Percentiles rank a stretch among this genome's conserved stretches.
phyloP scores from a whole-genome alignment of 2,113 vertebrate species.

The Numenius arquata region DNA sequence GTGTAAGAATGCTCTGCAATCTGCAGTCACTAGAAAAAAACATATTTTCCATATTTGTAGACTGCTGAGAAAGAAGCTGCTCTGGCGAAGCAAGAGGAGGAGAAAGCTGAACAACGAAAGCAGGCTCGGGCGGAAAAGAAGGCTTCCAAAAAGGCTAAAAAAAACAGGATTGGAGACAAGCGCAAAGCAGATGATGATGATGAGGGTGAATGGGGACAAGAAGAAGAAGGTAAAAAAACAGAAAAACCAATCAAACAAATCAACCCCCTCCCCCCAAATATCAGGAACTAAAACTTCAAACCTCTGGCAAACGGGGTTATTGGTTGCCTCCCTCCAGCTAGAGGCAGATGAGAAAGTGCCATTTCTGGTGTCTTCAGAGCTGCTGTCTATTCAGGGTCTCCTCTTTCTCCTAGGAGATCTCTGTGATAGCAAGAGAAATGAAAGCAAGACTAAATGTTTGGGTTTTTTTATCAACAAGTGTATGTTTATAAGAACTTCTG shows the following conservation, averaged over 20 bases:
- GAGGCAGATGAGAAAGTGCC: not conserved
- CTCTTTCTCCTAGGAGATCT: not conserved
- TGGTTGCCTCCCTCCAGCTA: not conserved
- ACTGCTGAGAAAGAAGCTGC: conserved; percentile 89
- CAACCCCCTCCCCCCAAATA: not conserved
- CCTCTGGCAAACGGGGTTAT: not conserved
- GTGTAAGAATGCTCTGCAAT: not conserved
- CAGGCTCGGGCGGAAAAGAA: conserved; percentile 85
- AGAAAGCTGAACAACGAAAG: conserved; percentile 81
- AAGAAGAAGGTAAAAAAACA: conserved; percentile 77
- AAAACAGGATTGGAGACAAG: conserved; percentile 74
- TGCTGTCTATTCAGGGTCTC: not conserved
- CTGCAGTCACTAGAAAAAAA: not conserved
- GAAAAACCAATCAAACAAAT: no score
- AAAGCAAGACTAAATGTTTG: not conserved
- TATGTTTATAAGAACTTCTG: not conserved
- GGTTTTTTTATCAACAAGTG: not conserved
- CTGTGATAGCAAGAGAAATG: not conserved
- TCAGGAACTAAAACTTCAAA: not conserved
- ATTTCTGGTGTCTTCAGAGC: not conserved
- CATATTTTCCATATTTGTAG: conserved; percentile 50
- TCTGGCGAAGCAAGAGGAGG: conserved; percentile 83
- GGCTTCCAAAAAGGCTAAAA: conserved; percentile 80
- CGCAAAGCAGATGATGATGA: conserved; percentile 76
- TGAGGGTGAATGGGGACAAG: conserved; percentile 82